Evolutionary conservation across 2,113 vertebrate genomes (phyloP), one percentile per base, ranked within the genome.

Genomic region (Muscicapa adusta): DNA sequence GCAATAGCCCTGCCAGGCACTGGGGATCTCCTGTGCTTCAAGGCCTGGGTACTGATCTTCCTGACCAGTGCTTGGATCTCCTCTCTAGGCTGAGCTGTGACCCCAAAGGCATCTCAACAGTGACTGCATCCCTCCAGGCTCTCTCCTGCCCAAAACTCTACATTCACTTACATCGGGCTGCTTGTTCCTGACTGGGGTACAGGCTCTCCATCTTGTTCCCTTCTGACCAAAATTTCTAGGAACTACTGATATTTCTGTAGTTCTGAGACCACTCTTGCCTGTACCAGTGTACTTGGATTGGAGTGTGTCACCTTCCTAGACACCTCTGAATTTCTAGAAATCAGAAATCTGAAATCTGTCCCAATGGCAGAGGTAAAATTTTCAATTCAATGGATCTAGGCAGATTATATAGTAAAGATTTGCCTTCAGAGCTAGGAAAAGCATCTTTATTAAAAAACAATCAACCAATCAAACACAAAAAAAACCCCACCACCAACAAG

Each of bases 151-250:
- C 71, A n/a, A 56, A 91, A n/a, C 11, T 50, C 8, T 50, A 14
- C 10, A 3, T 9, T 5, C 56, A 6, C 5, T 1, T 26, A 20
- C 9, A 16, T 33, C 63, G n/a, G 53, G 12, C 68, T 83, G 25
- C 15, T 13, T 51, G 24, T 57, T 6, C 24, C 42, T 81, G 10
- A 7, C 18, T 72, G 45, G n/a, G 51, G 19, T 61, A 11, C 20
- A 67, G 29, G 19, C 29, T 79, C 9, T 34, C 10, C 0, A 0
- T 57, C 56, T 28, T 48, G 7, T 66, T 83, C 70, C 34, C 14
- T 88, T 84, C 34, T 34, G 16, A 20, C 25, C 43, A 48, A 47
- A 68, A 67, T 56, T 56, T 85, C 36, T 65, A 47, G 48, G 56
- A 79, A 18, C 25, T 70, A 7, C 23, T 61, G 54, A 12, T 58